These are phyloP conservation scores for Anthopleura sola DNA, from an alignment of 64 coral and sea anemone genomes.

Conservation along the genomic window DNA sequence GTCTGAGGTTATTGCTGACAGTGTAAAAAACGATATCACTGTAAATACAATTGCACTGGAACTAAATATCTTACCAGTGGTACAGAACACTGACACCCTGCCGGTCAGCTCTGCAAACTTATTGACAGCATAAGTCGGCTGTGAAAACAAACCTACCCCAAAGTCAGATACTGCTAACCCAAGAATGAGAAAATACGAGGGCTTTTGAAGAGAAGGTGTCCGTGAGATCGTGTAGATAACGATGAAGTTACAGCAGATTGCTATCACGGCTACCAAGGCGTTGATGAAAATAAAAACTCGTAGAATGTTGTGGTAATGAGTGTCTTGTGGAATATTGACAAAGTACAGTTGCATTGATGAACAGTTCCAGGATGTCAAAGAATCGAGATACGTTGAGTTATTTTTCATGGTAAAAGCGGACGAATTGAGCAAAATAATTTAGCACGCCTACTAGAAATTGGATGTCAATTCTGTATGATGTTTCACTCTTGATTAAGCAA, in stretches of 20 bases:
- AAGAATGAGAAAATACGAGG: conserved; percentile 2
- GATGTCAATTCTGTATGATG: too few species aligned
- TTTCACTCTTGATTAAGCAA: too few species aligned
- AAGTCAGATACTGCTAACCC: conserved; percentile 35
- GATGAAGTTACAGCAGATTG: neutral
- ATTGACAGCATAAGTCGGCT: neutral
- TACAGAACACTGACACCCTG: neutral
- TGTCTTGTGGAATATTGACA: neutral
- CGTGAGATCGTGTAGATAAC: neutral
- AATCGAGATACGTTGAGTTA: neutral
- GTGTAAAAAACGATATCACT: conserved; percentile 8
- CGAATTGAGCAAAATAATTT: too few species aligned
- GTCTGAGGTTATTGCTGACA: conserved; percentile 28
- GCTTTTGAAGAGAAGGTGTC: neutral
- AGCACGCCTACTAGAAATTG: too few species aligned
- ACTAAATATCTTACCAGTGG: neutral
- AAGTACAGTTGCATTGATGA: neutral
- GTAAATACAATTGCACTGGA: neutral
- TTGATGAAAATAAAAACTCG: neutral
- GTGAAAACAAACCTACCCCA: conserved; percentile 1
- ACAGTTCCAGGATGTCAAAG: neutral
- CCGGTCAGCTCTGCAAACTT: neutral
- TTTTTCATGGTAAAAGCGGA: neutral
- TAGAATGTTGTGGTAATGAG: neutral
- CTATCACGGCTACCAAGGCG: neutral